phyloP scores from a whole-genome alignment of 2,113 vertebrate genomes.

The Noctilio leporinus region DNA sequence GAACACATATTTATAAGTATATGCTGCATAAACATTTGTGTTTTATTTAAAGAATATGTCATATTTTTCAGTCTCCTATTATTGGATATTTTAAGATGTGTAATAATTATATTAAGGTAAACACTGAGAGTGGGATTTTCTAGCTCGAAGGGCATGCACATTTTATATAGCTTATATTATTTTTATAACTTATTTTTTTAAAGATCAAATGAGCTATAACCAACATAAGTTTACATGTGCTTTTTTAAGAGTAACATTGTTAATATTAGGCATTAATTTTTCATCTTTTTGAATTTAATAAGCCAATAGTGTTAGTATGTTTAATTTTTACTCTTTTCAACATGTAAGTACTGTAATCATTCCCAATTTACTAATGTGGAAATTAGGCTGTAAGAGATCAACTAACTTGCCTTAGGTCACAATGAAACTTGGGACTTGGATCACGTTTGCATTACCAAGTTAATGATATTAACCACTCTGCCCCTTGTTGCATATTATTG shows the following conservation, averaged over 20 bases:
- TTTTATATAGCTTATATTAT: neutral
- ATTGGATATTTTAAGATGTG: neutral
- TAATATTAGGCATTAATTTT: neutral
- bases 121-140: neutral
- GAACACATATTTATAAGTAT: neutral
- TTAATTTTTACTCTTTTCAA: neutral
- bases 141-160: neutral
- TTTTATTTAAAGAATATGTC: neutral
- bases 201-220: neutral
- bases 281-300: neutral
- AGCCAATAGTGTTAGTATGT: neutral
- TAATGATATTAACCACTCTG: neutral
- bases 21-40: neutral
- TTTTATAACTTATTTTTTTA: constrained; percentile 7
- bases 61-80: neutral
- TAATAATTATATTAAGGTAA: neutral
- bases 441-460: neutral
- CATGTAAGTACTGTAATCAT: neutral
- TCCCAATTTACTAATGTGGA: neutral
- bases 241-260: neutral
- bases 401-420: neutral
- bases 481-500: neutral
- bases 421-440: neutral
- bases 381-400: neutral
- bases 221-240: neutral